Evolutionary conservation across 1,140 invertebrate species (phyloP).

Genomic region (Pachypeltis micranthus): DNA sequence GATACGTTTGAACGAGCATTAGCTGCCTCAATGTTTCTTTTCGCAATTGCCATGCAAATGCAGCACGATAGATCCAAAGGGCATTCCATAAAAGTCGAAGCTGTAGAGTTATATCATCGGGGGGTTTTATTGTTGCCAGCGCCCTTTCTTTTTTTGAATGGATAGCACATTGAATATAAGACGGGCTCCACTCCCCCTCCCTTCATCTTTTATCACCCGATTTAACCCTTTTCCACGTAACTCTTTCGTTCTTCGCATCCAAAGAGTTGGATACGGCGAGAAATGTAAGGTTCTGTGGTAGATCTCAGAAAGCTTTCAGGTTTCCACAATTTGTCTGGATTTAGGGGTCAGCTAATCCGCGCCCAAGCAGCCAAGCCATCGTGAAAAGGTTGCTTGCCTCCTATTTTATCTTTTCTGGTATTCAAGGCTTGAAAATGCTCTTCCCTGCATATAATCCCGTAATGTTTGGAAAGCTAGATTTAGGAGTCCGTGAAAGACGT

Average conservation of each 20-base stretch:
- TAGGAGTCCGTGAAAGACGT: too few relatives aligned
- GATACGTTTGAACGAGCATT: too few relatives aligned
- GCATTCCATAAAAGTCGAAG: neutral
- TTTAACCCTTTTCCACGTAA: too few relatives aligned
- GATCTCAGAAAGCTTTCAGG: neutral
- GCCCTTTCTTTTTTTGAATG: neutral
- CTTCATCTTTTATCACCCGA: neutral
- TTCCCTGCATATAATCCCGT: too few relatives aligned
- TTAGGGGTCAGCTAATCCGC: neutral
- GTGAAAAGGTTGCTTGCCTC: neutral
- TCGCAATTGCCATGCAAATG: neutral
- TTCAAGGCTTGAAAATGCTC: neutral
- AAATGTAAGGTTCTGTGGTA: neutral
- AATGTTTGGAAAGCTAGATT: too few relatives aligned
- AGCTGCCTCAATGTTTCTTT: neutral
- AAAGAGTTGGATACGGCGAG: neutral
- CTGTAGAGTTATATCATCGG: neutral
- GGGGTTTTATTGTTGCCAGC: neutral
- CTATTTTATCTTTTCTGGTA: neutral
- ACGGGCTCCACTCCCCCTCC: neutral
- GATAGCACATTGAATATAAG: neutral
- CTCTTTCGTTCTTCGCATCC: too few relatives aligned
- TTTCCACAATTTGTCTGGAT: neutral
- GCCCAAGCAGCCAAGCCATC: neutral
- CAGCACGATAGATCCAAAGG: neutral